Conservation (phyloP, 2,888 invertebrate species). For the Cephus spinipes region DNA sequence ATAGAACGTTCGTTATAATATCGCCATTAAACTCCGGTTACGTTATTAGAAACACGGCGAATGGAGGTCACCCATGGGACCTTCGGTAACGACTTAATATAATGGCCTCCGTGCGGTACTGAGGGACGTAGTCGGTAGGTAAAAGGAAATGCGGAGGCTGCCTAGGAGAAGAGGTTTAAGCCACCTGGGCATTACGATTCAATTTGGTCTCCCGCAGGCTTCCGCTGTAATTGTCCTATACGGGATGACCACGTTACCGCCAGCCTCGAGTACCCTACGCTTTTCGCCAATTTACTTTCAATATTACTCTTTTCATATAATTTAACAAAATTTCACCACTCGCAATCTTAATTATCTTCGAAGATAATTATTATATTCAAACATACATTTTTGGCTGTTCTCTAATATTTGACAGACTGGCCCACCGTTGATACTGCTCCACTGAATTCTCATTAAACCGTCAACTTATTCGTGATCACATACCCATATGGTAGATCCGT, state of each 20-base stretch:
- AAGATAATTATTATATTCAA: too few species aligned
- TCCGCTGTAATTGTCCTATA: background rate
- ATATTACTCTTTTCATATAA: too few species aligned
- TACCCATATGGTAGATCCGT: too few species aligned
- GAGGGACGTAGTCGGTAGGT: slow-evolving; percentile 16
- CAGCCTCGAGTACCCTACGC: too few species aligned
- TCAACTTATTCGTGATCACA: too few species aligned
- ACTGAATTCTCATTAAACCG: too few species aligned
- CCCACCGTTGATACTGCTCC: too few species aligned
- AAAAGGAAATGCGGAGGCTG: slow-evolving; percentile 2
- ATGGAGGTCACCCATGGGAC: slow-evolving; percentile 13
- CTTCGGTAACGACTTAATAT: slow-evolving; percentile 28
- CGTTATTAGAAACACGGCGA: slow-evolving; percentile 10
- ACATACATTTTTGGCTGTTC: too few species aligned
- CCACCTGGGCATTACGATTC: slow-evolving; percentile 36
- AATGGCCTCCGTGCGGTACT: slow-evolving; percentile 23
- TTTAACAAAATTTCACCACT: too few species aligned
- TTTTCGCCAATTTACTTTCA: too few species aligned
- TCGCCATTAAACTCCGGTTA: slow-evolving; percentile 15
- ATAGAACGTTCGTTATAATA: slow-evolving; percentile 4
- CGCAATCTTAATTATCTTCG: slow-evolving; percentile 21
- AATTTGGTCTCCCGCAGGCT: slow-evolving; percentile 27
- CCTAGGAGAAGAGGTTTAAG: slow-evolving; percentile 26
- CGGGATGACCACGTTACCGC: too few species aligned
- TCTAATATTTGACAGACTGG: too few species aligned